Conservation (phyloP, 2,797 vertebrate genomes). For the Epinephelus malabaricus region DNA sequence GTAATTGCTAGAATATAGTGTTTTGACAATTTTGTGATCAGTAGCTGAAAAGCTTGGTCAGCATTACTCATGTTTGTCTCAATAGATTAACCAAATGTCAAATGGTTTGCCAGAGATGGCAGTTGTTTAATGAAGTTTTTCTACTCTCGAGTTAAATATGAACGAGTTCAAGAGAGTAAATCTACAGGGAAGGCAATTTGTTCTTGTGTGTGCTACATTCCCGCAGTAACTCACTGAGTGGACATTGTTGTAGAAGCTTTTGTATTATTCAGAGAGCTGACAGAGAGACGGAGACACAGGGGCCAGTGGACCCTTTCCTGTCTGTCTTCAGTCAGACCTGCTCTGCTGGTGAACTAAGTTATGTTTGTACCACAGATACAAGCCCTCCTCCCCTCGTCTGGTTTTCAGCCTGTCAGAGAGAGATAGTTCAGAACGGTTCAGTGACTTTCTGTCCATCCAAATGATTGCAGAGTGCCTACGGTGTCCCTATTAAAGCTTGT, state of each 20-base stretch:
- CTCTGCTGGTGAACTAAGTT: constrained; percentile 6
- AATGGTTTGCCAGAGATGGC: constrained; percentile 6
- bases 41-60: not conserved
- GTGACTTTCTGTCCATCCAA: constrained; percentile 23
- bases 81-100: constrained; percentile 5
- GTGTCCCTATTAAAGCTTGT: constrained; percentile 45
- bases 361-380: constrained; percentile 15
- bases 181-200: constrained; percentile 29
- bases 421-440: constrained; percentile 1
- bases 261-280: constrained; percentile 49
- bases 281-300: not conserved
- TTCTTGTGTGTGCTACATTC: constrained; percentile 7
- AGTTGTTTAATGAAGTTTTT: constrained; percentile 11
- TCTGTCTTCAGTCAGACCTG: constrained; percentile 8
- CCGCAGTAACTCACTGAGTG: constrained; percentile 25
- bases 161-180: constrained; percentile 5
- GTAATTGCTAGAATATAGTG: not conserved
- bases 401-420: constrained; percentile 13
- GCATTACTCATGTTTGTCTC: not conserved
- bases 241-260: constrained; percentile 35
- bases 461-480: constrained; percentile 11
- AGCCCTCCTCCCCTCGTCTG: not conserved
- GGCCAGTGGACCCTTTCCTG: constrained; percentile 4
- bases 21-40: not conserved
- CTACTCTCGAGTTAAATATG: constrained; percentile 16